These are phyloP conservation scores for Antheraea pernyi DNA, from an alignment of 1,140 invertebrate genomes.

Conservation along the genomic window DNA sequence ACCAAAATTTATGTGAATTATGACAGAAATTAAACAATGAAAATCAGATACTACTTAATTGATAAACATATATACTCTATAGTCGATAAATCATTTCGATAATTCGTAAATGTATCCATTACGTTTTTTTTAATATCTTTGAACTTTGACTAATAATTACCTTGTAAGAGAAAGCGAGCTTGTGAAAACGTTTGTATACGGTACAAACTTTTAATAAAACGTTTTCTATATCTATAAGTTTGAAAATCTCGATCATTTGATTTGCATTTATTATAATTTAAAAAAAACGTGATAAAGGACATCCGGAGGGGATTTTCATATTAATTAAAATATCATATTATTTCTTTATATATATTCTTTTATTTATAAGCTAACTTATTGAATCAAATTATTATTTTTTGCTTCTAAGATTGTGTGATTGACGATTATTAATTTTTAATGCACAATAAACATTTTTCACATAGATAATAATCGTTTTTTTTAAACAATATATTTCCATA, in stretches of 20 bases:
- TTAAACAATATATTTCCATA: background rate
- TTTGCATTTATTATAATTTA: constrained; percentile 60
- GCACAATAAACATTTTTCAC: constrained; percentile 69
- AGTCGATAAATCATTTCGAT: too few relatives aligned
- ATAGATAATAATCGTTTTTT: constrained; percentile 21
- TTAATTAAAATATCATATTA: background rate
- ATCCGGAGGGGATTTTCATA: constrained; percentile 7
- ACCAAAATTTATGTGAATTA: too few relatives aligned
- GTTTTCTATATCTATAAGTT: background rate
- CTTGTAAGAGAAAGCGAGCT: constrained; percentile 1
- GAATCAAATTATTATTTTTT: constrained; percentile 36
- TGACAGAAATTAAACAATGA: too few relatives aligned
- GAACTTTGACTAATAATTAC: too few relatives aligned
- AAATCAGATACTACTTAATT: too few relatives aligned
- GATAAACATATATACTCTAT: too few relatives aligned
- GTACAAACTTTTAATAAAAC: constrained; percentile 47
- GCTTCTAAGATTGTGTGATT: constrained; percentile 43
- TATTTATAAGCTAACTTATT: constrained; percentile 52
- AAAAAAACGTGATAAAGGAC: constrained; percentile 52
- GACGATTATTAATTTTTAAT: constrained; percentile 50
- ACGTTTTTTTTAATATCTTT: too few relatives aligned
- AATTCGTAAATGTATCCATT: too few relatives aligned
- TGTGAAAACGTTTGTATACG: too few relatives aligned
- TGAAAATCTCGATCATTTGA: constrained; percentile 33
- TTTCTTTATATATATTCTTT: constrained; percentile 15